phyloP scores from a whole-genome alignment of 2,888 invertebrate genomes.

The Sipha maydis region DNA sequence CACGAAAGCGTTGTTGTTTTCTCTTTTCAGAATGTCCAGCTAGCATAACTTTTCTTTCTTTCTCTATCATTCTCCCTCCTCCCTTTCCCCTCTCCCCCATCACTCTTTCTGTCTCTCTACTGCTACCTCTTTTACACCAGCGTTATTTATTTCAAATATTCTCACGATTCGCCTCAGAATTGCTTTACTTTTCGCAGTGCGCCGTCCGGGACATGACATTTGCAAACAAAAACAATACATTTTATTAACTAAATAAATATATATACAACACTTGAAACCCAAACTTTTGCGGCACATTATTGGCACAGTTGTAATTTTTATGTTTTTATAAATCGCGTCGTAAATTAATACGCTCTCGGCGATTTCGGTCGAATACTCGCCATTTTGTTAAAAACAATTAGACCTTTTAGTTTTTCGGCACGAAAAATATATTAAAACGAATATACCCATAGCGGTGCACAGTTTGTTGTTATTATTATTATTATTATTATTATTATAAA shows the following conservation, averaged over 20 bases:
- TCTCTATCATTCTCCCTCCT: neutral
- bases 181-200: neutral
- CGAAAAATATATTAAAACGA: no score
- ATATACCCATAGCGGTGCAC: no score
- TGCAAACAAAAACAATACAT: constrained; percentile 20
- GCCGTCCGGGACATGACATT: neutral
- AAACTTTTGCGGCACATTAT: neutral
- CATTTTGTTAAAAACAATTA: neutral
- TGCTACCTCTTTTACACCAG: neutral
- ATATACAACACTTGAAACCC: neutral
- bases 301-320: neutral
- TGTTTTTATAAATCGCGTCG: neutral
- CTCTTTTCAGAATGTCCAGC: constrained; percentile 21
- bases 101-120: neutral
- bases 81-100: no score
- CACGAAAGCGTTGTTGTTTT: constrained; percentile 19
- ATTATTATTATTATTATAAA: no score
- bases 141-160: constrained; percentile 25
- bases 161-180: constrained; percentile 2
- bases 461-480: no score
- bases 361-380: neutral
- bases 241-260: neutral
- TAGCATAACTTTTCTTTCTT: neutral
- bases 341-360: neutral
- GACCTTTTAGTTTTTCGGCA: no score